Conservation (phyloP, 2,113 vertebrate species). For the Caloenas nicobarica region DNA sequence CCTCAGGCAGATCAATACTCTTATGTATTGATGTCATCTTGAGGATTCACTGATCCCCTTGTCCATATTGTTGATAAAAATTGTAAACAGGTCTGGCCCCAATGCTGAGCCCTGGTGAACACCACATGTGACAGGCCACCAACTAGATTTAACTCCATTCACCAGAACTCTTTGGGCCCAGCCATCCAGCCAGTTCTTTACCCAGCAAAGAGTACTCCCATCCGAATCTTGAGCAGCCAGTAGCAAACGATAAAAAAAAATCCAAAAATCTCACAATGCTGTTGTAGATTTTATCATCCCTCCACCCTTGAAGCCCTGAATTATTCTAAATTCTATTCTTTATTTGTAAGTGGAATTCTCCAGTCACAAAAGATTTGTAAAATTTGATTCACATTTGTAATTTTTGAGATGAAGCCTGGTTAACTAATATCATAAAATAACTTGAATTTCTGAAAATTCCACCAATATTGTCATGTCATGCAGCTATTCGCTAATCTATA, state of each 20-base stretch:
- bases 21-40: no score
- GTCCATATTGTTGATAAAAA: no score
- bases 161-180: no score
- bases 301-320: background rate
- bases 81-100: no score
- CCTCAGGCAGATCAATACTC: no score
- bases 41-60: no score
- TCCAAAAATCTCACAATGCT: background rate
- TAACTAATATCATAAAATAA: background rate
- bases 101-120: no score
- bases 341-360: background rate
- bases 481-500: background rate
- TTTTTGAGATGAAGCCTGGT: background rate
- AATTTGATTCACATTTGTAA: slow-evolving; percentile 6
- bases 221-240: no score
- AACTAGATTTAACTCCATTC: no score
- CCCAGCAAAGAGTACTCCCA: no score
- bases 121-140: no score
- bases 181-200: no score
- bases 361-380: background rate
- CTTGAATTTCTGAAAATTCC: background rate
- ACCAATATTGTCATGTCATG: background rate
- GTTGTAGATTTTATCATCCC: background rate
- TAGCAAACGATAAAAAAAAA: background rate
- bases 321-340: background rate